A percentile compares a stretch with the other conserved stretches of the same genome.
These are phyloP conservation scores for Poeciliopsis retropinna DNA, from an alignment of 2,113 vertebrate species.

Conservation along the genomic window DNA sequence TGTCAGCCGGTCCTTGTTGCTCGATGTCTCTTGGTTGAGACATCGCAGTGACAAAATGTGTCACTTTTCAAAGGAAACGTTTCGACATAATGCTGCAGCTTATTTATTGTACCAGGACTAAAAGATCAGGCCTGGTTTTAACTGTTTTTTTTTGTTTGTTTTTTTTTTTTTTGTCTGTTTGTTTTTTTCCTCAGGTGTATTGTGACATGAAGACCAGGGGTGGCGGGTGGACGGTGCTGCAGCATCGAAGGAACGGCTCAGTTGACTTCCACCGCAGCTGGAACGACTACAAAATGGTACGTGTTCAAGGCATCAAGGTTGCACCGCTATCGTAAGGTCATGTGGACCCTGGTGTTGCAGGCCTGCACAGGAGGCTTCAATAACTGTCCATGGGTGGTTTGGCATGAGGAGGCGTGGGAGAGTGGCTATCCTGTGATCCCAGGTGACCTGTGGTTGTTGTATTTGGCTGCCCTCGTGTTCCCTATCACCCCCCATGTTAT, in stretches of 20 bases:
- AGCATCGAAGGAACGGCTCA: conserved; percentile 80
- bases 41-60: background rate
- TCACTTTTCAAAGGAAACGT: background rate
- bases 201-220: conserved; percentile 86
- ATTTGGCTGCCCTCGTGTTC: conserved; percentile 57
- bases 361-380: conserved; percentile 58
- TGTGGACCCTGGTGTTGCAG: conserved; percentile 3
- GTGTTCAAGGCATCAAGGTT: conserved; percentile 4
- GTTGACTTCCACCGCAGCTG: conserved; percentile 83
- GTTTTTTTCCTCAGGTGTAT: conserved; percentile 78
- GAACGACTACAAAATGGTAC: conserved; percentile 84
- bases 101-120: background rate
- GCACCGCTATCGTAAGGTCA: conserved; percentile 3
- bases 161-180: background rate
- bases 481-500: conserved; percentile 62
- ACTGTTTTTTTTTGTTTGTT: background rate
- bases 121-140: background rate
- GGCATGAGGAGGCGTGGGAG: conserved; percentile 58
- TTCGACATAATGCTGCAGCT: background rate
- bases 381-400: conserved; percentile 42
- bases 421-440: conserved; percentile 51
- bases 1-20: background rate
- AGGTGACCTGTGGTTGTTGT: conserved; percentile 65
- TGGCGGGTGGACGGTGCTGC: conserved; percentile 86
- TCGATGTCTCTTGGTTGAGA: background rate